Conservation (phyloP, 2,113 vertebrate genomes). For the Oryzias celebensis region DNA sequence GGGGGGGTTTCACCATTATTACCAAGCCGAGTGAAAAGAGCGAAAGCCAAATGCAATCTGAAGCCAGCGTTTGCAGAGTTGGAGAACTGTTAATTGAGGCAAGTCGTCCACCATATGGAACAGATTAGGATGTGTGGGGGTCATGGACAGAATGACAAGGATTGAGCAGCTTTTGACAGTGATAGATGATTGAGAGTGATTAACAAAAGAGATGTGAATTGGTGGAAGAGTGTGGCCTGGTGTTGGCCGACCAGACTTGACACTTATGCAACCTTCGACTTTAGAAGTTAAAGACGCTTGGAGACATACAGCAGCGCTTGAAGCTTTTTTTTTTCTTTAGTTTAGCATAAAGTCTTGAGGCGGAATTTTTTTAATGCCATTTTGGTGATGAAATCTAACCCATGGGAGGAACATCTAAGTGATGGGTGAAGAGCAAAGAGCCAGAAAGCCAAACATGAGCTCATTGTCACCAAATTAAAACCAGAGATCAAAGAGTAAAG, state of each 20-base stretch:
- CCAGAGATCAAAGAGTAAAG: conserved; percentile 47
- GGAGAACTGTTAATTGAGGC: conserved; percentile 70
- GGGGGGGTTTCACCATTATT: conserved; percentile 76
- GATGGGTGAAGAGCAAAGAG: conserved; percentile 27
- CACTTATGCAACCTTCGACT: conserved; percentile 42
- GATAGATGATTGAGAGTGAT: conserved; percentile 55
- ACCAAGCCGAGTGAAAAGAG: conserved; percentile 67
- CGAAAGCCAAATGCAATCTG: conserved; percentile 72
- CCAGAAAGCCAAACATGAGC: conserved; percentile 20
- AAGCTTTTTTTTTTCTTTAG: too few species aligned
- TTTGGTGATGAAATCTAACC: conserved; percentile 51
- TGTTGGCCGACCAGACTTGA: conserved; percentile 27
- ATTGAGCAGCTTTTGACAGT: conserved; percentile 60
- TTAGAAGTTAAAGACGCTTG: conserved; percentile 8
- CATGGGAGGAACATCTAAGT: conserved; percentile 22
- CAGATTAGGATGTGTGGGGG: conserved; percentile 67
- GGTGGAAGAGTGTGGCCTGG: conserved; percentile 1
- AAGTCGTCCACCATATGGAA: conserved; percentile 76
- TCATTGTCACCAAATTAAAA: conserved; percentile 50
- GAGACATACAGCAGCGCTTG: conserved; percentile 8
- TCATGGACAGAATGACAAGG: conserved; percentile 67
- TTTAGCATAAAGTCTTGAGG: conserved; percentile 16
- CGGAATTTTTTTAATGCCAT: conserved; percentile 25
- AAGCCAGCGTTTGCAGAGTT: conserved; percentile 48
- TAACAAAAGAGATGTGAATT: conserved; percentile 46